Evolutionary conservation across 2,113 vertebrate genomes (phyloP).

Genomic region (Brachypodius melanocephalos): DNA sequence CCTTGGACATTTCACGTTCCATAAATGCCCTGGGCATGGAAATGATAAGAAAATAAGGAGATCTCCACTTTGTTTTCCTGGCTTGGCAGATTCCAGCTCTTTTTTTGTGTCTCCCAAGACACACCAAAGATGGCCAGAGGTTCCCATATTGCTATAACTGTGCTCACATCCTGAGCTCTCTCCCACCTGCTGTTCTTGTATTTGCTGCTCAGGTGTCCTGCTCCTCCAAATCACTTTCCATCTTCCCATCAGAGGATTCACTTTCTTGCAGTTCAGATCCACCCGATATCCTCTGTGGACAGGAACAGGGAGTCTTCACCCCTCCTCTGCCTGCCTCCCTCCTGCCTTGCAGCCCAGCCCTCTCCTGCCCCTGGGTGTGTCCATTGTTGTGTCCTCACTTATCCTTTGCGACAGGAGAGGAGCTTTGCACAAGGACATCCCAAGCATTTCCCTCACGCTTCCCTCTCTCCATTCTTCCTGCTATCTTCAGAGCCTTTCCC

Average conservation of each 20-base stretch:
- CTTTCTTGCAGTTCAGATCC: background rate
- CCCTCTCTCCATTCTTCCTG: background rate
- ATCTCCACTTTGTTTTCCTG: background rate
- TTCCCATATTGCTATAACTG: background rate
- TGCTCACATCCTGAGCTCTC: background rate
- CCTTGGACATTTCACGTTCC: background rate
- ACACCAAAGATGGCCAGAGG: background rate
- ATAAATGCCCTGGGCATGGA: background rate
- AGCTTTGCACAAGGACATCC: background rate
- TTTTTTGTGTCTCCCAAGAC: background rate
- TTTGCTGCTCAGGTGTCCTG: background rate
- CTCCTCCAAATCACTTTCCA: background rate
- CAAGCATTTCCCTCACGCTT: background rate
- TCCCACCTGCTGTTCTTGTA: background rate
- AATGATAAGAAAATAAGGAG: background rate
- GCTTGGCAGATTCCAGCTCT: background rate
- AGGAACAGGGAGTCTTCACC: background rate
- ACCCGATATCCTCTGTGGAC: accelerated
- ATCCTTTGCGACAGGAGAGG: background rate
- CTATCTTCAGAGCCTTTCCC: background rate
- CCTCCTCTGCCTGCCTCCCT: background rate
- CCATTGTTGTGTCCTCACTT: background rate
- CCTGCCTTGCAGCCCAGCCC: background rate
- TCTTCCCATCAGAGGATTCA: background rate
- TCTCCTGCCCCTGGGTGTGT: background rate